Base-by-base conservation (phyloP, 2,888 invertebrate species). In the Oxyteleia sp. region DNA sequence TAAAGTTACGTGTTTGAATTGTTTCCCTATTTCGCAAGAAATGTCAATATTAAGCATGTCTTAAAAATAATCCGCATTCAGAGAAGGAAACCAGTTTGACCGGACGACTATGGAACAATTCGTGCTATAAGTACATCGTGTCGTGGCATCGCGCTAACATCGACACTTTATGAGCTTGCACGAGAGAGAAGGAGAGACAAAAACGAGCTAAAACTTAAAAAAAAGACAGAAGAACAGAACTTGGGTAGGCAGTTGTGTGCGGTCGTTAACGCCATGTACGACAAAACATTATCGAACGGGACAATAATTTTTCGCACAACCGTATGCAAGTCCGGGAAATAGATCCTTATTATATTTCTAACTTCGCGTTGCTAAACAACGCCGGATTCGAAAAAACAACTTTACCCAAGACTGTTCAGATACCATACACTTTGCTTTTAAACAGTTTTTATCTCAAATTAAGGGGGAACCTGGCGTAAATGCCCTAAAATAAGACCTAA, bases 51-150 rank as follows among this genome's bases (percentile, higher is more conserved):
- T 55, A 72, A 63, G 15, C 45, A 15, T 23, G 23, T 3, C 15
- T 68, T 29, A 57, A 57, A 57, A 49, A 51, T 51, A 18, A 41
- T 32, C 38, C 35, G 74, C 49, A 75, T 69, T 55, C 47, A 11
- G 29, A 43, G 35, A 49, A 66, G 26, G 43, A 59, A 80, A 80
- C 80, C 72, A 61, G 80, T 80, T 74, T 80, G 72, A 61, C 80
- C 61, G 47, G 81, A 74, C 72, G 59, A 71, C 80, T 55, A 53
- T 49, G 81, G 71, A 74, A 81, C 74, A 74, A 81, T 81, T 81
- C 74, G 74, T 68, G 49, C 38, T 45, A 23, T 55, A 63, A 74
- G 74, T 53, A 72, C 61, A 26, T 41, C 53, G 72, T 61, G 43
- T 63, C 49, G 61, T 51, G 68, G 80, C 74, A 38, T 59, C 74